Conservation (phyloP, 2,888 invertebrate genomes). For the Tanypteryx hageni region DNA sequence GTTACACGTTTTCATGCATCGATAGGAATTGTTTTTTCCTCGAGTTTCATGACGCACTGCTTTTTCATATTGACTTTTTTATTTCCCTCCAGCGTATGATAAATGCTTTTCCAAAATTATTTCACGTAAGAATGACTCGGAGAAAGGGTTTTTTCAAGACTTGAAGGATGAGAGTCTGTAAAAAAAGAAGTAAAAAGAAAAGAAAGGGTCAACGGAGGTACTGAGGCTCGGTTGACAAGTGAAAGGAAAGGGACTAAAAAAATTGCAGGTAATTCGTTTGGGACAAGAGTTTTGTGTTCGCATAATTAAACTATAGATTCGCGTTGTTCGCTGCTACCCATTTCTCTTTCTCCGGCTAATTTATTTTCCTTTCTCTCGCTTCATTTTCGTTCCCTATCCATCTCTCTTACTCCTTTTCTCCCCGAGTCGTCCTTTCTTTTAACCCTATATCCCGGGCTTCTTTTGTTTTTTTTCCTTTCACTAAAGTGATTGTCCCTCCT, state of each 20-base stretch:
- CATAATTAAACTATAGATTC: conserved; percentile 32
- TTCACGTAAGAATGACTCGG: neutral
- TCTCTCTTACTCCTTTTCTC: neutral
- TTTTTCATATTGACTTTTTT: neutral
- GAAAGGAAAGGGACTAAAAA: conserved; percentile 10
- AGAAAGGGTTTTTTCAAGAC: neutral
- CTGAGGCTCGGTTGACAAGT: neutral
- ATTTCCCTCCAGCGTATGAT: neutral
- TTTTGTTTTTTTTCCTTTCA: neutral
- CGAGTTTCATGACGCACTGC: neutral
- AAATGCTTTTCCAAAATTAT: neutral
- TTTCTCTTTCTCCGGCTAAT: neutral
- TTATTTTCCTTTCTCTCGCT: neutral
- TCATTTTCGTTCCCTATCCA: neutral
- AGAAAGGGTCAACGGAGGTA: neutral
- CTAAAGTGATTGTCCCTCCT: neutral
- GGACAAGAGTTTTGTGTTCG: conserved; percentile 10
- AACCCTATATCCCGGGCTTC: neutral
- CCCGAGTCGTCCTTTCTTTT: neutral
- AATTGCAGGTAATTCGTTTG: neutral
- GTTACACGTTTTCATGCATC: too few relatives aligned
- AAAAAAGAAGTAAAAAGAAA: neutral
- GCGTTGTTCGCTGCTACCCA: neutral
- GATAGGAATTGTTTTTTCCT: neutral
- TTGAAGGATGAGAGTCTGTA: conserved; percentile 14